A percentile compares a stretch with the other conserved stretches of the same genome.
Evolutionary conservation across 2,113 vertebrate genomes (phyloP).

Genomic region (Pandion haliaetus): DNA sequence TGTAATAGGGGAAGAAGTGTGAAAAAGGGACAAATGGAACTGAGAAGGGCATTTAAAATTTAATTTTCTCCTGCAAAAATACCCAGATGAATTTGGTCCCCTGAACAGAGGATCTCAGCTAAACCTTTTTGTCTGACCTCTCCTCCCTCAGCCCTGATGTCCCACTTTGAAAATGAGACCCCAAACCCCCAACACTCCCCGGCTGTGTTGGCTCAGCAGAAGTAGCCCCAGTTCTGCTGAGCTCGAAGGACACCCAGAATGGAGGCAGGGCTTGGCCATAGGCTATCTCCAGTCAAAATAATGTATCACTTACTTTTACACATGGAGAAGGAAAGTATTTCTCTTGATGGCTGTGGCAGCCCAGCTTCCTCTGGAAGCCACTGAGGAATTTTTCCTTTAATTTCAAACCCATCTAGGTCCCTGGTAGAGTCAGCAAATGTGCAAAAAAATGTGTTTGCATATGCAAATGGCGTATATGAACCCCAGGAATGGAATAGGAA

Average conservation of each 20-base stretch:
- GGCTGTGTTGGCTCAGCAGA: background rate
- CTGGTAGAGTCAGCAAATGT: background rate
- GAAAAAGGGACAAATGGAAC: background rate
- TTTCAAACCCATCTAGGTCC: background rate
- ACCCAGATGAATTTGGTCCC: background rate
- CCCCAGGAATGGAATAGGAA: background rate
- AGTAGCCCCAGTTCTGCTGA: background rate
- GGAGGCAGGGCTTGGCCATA: background rate
- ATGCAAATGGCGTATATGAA: background rate
- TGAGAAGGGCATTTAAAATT: background rate
- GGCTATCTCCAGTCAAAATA: background rate
- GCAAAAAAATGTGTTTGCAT: background rate
- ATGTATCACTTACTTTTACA: background rate
- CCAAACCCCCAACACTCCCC: background rate
- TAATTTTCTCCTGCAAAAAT: background rate
- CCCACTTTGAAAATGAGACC: background rate
- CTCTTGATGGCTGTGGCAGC: background rate
- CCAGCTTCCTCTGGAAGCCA: background rate
- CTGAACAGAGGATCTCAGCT: background rate
- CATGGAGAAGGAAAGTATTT: background rate
- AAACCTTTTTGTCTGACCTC: background rate
- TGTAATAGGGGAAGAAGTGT: background rate
- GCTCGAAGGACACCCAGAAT: background rate
- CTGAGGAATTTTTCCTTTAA: background rate
- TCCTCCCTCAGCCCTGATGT: background rate